Evolutionary conservation across 2,113 vertebrate genomes (phyloP), one percentile per base, ranked within the genome.

Genomic region (Tachysurus fulvidraco): DNA sequence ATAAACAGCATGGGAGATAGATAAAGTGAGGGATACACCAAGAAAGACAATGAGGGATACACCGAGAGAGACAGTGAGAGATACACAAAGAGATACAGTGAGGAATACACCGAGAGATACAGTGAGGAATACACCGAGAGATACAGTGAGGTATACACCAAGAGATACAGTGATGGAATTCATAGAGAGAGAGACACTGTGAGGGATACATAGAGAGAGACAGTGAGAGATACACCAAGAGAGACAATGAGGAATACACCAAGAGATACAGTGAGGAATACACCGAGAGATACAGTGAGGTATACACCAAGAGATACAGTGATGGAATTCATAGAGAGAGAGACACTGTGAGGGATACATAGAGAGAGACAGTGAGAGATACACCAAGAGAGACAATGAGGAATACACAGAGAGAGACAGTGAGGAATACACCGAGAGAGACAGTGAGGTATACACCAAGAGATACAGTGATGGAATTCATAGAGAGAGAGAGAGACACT

Each of bases 121-220:
- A n/a, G n/a, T n/a, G n/a, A n/a, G n/a, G n/a, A n/a, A n/a, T n/a
- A n/a, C n/a, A n/a, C n/a, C n/a, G n/a, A n/a, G n/a, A n/a, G n/a
- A n/a, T n/a, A n/a, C 5, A 41, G 16, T 17, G 4, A 41, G 44
- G 4, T 1, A 76, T 13, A 52, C 13, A 69, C 16, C 8, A 30
- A 0, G 2, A 46, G 30, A 50, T 21, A 76, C 1, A 52, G 0
- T n/a, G n/a, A n/a, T n/a, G n/a, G n/a, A n/a, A n/a, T n/a, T n/a
- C n/a, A n/a, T n/a, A n/a, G n/a, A n/a, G n/a, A n/a, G 41, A 23
- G 41, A 44, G 36, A 44, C 4, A 73, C 16, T 21, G 69, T 21
- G 7, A 50, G 12, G 50, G 21, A 76, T 46, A 46, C 46, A 46
- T 7, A 3, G 73, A 73, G 36, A 44, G 19, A 73, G 73, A n/a